These are phyloP conservation scores for Gobionotothen gibberifrons DNA, from an alignment of 2,797 vertebrate species.

Conservation along the genomic window DNA sequence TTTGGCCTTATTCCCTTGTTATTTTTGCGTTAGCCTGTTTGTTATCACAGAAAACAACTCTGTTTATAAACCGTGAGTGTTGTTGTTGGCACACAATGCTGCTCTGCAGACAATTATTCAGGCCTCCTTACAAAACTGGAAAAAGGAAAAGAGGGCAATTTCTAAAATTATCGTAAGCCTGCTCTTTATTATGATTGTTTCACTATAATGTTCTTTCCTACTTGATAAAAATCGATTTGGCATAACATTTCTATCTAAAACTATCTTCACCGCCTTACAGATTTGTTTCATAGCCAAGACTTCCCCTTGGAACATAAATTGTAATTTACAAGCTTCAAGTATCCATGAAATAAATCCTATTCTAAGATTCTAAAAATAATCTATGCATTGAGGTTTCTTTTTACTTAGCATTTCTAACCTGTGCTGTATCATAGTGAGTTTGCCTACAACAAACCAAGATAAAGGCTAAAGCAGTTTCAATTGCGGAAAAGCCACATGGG, in stretches of 20 bases:
- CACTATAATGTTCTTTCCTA: no score
- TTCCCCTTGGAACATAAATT: conserved; percentile 1
- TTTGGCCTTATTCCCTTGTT: conserved; percentile 40
- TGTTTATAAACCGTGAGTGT: conserved; percentile 28
- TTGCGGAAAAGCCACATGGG: no score
- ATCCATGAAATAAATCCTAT: conserved; percentile 6
- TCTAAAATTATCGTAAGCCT: no score
- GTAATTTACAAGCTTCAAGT: not conserved
- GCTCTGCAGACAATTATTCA: not conserved
- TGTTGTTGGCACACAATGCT: conserved; percentile 21
- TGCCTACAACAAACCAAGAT: no score
- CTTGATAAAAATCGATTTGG: no score
- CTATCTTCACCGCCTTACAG: not conserved
- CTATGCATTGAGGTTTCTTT: not conserved
- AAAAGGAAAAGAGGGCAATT: no score
- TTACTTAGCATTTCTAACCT: no score
- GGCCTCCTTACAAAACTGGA: no score
- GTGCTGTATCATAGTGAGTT: no score
- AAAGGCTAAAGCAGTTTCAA: no score
- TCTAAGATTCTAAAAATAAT: not conserved
- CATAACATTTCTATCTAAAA: no score
- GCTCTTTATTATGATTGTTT: no score
- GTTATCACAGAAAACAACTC: conserved; percentile 42
- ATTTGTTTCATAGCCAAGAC: not conserved
- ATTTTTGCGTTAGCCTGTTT: conserved; percentile 35